Evolutionary conservation across 1,140 invertebrate genomes (phyloP).

Genomic region (Subanguina moxae): DNA sequence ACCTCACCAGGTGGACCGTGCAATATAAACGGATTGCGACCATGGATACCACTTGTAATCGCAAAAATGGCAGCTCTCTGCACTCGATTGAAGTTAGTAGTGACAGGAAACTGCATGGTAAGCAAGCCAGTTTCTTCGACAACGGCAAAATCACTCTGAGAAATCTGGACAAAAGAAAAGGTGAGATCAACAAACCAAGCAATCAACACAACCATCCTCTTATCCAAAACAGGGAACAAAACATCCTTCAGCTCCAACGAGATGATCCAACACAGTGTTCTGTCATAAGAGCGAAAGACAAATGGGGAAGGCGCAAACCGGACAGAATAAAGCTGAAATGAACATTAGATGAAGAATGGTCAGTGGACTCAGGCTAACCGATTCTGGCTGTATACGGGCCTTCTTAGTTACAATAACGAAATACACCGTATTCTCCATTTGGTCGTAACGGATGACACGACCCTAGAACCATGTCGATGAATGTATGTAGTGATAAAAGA

Average conservation of each 20-base stretch:
- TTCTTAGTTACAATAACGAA: neutral
- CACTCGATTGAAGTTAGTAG: neutral
- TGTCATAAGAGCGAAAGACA: neutral
- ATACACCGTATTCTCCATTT: slow-evolving; percentile 3
- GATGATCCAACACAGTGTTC: neutral
- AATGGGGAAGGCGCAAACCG: neutral
- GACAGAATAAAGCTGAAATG: neutral
- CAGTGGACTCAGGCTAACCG: neutral
- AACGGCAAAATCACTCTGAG: neutral
- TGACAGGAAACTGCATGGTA: neutral
- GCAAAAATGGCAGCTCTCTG: neutral
- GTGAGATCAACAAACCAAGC: too few species aligned
- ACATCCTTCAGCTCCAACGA: neutral
- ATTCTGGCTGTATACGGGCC: neutral
- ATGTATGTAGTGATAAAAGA: too few species aligned
- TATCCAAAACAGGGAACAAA: neutral
- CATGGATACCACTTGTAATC: slow-evolving; percentile 4
- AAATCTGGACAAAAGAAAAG: neutral
- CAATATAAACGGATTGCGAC: slow-evolving; percentile 4
- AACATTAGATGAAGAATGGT: slow-evolving; percentile 3
- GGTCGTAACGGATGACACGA: slow-evolving; percentile 1
- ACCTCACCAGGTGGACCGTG: slow-evolving; percentile 23
- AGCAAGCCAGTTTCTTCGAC: slow-evolving; percentile 5
- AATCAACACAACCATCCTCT: neutral
- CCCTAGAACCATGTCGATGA: too few species aligned